Conservation (phyloP, 1,140 invertebrate species). For the Odontomachus brunneus region DNA sequence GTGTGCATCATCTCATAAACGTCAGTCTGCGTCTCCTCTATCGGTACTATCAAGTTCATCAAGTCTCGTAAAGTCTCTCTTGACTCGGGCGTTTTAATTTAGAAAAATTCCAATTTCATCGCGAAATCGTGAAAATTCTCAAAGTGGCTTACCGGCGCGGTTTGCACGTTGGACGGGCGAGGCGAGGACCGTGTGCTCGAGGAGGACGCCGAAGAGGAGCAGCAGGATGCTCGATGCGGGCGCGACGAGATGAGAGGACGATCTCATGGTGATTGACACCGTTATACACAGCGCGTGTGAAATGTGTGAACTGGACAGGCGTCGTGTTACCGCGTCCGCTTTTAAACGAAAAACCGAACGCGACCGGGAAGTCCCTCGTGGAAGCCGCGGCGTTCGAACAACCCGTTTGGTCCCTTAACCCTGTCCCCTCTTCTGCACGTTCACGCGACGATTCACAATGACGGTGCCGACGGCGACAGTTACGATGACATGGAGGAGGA, state of each 20-base stretch:
- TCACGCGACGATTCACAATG: too few relatives aligned
- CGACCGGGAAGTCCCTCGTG: slow-evolving; percentile 69
- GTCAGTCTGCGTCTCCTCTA: neutral
- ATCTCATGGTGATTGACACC: slow-evolving; percentile 34
- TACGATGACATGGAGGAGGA: neutral
- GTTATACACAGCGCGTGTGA: slow-evolving; percentile 29
- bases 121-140: neutral
- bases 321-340: slow-evolving; percentile 51
- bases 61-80: neutral
- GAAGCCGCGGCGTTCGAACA: neutral
- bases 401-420: slow-evolving; percentile 62
- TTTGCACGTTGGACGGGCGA: neutral
- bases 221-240: neutral
- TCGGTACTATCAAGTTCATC: neutral
- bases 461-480: neutral
- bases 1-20: neutral
- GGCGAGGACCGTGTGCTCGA: neutral
- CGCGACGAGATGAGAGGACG: neutral
- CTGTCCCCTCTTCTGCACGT: slow-evolving; percentile 36
- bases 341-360: slow-evolving; percentile 74
- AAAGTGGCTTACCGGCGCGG: slow-evolving; percentile 43
- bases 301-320: slow-evolving; percentile 66
- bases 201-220: neutral
- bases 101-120: too few relatives aligned
- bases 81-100: neutral